A percentile compares a stretch with the other conserved stretches of the same genome.
phyloP scores from a whole-genome alignment of 2,888 invertebrate genomes.

The Cecidostiba fungosa region DNA sequence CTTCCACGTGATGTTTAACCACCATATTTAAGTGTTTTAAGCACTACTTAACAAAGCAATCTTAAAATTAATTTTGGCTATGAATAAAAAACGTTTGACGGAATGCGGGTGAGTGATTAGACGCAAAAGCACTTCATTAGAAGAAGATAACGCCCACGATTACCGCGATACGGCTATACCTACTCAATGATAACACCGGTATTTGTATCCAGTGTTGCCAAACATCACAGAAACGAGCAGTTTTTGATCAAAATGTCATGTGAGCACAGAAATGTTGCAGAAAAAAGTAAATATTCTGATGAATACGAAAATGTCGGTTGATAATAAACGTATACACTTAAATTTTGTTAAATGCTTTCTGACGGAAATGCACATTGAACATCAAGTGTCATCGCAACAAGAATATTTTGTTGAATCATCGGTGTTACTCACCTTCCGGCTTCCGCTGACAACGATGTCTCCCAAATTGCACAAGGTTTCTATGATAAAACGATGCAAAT shows the following conservation, averaged over 20 bases:
- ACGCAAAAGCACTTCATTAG: constrained; percentile 14
- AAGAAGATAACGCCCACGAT: not conserved
- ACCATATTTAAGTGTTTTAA: constrained; percentile 38
- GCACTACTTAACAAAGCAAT: not conserved
- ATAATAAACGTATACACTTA: no score
- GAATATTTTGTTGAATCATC: no score
- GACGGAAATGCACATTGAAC: no score
- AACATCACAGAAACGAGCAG: not conserved
- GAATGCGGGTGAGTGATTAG: not conserved
- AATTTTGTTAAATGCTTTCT: no score
- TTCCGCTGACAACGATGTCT: no score
- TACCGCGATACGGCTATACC: not conserved
- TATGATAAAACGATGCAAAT: no score
- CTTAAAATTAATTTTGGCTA: not conserved
- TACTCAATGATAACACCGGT: not conserved
- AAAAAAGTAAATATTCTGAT: not conserved
- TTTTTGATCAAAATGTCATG: not conserved
- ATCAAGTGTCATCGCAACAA: no score
- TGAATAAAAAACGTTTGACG: not conserved
- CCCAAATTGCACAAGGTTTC: no score
- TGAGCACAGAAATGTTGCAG: not conserved
- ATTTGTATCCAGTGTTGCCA: constrained; percentile 18
- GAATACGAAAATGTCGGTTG: not conserved
- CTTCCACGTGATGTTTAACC: constrained; percentile 80
- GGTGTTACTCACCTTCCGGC: no score